A percentile compares a stretch with the other conserved stretches of the same genome.
Conservation (phyloP, 2,797 vertebrate genomes). For the Sphaeramia orbicularis region DNA sequence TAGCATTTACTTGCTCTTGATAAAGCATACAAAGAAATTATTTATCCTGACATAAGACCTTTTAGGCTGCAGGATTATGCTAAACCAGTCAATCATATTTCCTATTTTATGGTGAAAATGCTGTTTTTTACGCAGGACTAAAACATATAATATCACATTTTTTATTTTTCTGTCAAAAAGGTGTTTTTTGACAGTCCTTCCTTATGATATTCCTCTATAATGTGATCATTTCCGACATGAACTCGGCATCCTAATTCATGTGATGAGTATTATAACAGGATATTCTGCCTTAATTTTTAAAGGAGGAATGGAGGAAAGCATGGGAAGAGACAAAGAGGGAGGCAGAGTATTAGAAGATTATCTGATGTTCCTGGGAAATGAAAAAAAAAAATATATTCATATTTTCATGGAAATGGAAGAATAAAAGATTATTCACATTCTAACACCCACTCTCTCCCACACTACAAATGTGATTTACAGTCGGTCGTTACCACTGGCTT, state of each 20-base stretch:
- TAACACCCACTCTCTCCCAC: slow-evolving; percentile 55
- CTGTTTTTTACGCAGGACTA: too few relatives aligned
- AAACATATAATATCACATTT: too few relatives aligned
- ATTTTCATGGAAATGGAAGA: slow-evolving; percentile 38
- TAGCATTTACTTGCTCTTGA: too few relatives aligned
- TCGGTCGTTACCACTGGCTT: slow-evolving; percentile 52
- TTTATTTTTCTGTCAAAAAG: slow-evolving; percentile 19
- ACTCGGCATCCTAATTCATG: slow-evolving; percentile 21
- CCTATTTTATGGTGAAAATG: too few relatives aligned
- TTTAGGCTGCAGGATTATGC: too few relatives aligned
- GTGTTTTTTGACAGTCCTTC: too few relatives aligned
- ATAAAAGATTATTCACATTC: slow-evolving; percentile 59
- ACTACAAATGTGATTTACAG: slow-evolving; percentile 70
- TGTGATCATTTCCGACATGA: slow-evolving; percentile 1
- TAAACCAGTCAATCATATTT: too few relatives aligned
- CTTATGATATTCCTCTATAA: background rate
- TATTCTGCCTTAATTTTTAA: slow-evolving; percentile 32
- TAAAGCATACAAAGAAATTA: too few relatives aligned
- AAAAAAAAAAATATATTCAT: slow-evolving; percentile 50
- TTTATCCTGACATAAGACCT: too few relatives aligned
- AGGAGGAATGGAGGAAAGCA: background rate
- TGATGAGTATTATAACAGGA: slow-evolving; percentile 13
- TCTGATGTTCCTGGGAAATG: slow-evolving; percentile 57
- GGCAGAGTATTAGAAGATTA: slow-evolving; percentile 48
- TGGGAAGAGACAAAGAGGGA: slow-evolving; percentile 23